Evolutionary conservation across 2,113 vertebrate genomes (phyloP), one percentile per base, ranked within the genome.

Genomic region (Halichoerus grypus): DNA sequence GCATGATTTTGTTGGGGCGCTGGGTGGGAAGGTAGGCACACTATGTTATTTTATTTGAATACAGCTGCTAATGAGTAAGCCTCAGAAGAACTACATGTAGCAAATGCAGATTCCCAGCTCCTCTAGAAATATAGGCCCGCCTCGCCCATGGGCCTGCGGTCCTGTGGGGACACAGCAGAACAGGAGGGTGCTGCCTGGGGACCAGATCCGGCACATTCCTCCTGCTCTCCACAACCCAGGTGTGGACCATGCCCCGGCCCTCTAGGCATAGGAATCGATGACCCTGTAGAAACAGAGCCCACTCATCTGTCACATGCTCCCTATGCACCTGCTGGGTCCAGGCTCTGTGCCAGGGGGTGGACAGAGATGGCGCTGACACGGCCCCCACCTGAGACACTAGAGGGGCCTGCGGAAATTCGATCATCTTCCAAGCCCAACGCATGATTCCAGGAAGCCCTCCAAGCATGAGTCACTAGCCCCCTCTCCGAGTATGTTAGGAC

Each of bases 221-320:
- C 79, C 85, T 3, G 0, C 7, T 67, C 19, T 69, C 55, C 46
- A 1, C 8, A 4, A 33, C 9, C 28, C 55, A 10, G 39, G 77
- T 33, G 21, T 5, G 11, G 42, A 39, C 16, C 22, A 26, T 4
- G 2, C 7, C 22, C 31, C 14, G 12, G 53, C 39, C 53, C 28
- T 19, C 4, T 8, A 5, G 65, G 72, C 67, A 10, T 14, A 31
- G 1, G 24, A 21, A 24, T 22, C 4, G 11, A 15, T 0, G 5
- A 55, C 14, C 7, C 28, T 46, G 28, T 1, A 26, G 51, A 51
- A 71, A 39, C 24, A 0, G 46, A 7, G 76, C 46, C 61, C 19
- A 10, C 31, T 2, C 4, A 3, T 22, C 19, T 7, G 4, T 11
- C 18, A 1, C 7, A 1, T 3, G 0, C 11, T 33, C 36, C 59